phyloP scores from a whole-genome alignment of 2,888 invertebrate species.

The Tridacna crocea region DNA sequence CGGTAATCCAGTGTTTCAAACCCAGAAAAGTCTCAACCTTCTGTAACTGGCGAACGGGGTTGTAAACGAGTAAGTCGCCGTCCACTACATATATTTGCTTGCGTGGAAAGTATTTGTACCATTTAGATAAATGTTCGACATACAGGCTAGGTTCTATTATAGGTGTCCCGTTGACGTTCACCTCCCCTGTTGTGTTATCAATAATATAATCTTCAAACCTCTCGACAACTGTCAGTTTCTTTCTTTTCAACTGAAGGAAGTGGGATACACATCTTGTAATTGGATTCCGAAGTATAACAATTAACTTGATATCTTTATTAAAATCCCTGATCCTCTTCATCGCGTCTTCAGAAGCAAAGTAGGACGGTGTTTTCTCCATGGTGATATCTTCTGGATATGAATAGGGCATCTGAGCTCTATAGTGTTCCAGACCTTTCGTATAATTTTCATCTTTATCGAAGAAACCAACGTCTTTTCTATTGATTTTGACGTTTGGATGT shows the following conservation, averaged over 20 bases:
- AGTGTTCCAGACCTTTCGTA: conserved; percentile 1
- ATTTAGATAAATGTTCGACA: neutral
- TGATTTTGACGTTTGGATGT: conserved; percentile 17
- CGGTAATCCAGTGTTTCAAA: conserved; percentile 57
- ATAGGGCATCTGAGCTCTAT: conserved; percentile 12
- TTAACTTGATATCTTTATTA: conserved; percentile 4
- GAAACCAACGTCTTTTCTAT: neutral
- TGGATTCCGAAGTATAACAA: conserved; percentile 10
- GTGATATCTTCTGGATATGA: conserved; percentile 15
- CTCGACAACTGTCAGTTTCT: neutral
- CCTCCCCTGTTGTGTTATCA: neutral
- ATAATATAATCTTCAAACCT: conserved; percentile 16
- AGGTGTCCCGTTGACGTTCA: conserved; percentile 6
- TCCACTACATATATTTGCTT: conserved; percentile 92
- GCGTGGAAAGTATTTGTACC: conserved; percentile 2
- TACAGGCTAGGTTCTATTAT: conserved; percentile 15
- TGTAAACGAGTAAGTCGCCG: conserved; percentile 70
- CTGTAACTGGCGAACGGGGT: conserved; percentile 65
- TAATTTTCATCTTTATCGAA: conserved; percentile 7
- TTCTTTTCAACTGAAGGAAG: conserved; percentile 13
- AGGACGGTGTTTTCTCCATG: conserved; percentile 9
- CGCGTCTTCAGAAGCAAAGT: conserved; percentile 13
- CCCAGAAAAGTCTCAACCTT: conserved; percentile 70
- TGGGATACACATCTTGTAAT: conserved; percentile 2
- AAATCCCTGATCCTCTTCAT: neutral